phyloP scores from a whole-genome alignment of 1,140 invertebrate genomes.

The Drosophila neocordata region DNA sequence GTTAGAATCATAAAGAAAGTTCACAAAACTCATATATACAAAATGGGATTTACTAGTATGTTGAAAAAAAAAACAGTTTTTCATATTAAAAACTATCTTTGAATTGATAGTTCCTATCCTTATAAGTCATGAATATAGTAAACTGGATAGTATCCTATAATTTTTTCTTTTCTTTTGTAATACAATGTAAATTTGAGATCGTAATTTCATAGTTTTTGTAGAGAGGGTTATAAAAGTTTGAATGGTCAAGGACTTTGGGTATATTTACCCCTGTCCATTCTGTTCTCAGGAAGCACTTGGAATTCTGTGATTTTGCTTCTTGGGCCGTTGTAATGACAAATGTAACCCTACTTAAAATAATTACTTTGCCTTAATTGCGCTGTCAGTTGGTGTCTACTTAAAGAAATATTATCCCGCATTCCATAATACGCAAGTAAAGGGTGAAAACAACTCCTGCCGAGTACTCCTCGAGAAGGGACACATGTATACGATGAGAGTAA shows the following conservation, averaged over 20 bases:
- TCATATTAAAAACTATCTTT: no score
- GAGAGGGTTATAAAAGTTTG: background rate
- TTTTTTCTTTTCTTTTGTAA: no score
- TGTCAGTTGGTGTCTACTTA: conserved; percentile 80
- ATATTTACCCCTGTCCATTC: background rate
- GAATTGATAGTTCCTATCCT: no score
- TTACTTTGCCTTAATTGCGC: conserved; percentile 78
- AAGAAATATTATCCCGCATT: conserved; percentile 76
- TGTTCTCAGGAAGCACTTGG: conserved; percentile 18
- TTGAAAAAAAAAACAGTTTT: no score
- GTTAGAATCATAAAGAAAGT: no score
- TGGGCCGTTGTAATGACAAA: conserved; percentile 60
- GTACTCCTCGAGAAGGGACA: conserved; percentile 36
- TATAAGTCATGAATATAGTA: no score
- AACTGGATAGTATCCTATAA: no score
- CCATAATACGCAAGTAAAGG: conserved; percentile 61
- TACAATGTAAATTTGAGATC: no score
- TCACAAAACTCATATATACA: no score
- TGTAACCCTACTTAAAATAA: conserved; percentile 81
- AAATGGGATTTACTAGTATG: no score
- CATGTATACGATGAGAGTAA: conserved; percentile 9
- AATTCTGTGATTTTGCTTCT: conserved; percentile 8
- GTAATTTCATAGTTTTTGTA: background rate
- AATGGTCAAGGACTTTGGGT: background rate
- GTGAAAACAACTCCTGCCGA: conserved; percentile 31